These are phyloP conservation scores for Gadopsis marmoratus DNA, from an alignment of 2,797 vertebrate genomes.

Conservation along the genomic window DNA sequence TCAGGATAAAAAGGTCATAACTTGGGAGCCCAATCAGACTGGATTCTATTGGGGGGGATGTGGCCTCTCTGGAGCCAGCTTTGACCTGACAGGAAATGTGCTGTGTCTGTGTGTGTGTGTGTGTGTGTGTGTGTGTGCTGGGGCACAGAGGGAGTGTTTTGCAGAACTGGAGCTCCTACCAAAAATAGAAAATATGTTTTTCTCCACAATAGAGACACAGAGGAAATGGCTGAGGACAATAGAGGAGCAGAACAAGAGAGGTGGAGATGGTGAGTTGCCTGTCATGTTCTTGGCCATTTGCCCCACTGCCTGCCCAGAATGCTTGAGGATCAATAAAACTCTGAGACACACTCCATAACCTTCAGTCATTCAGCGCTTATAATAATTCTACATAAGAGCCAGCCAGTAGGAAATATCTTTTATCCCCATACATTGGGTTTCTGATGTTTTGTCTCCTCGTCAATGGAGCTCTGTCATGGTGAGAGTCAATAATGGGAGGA, in stretches of 20 bases:
- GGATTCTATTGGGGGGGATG: constrained; percentile 44
- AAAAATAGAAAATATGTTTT: constrained; percentile 62
- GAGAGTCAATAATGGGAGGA: constrained; percentile 71
- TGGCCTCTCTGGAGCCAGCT: constrained; percentile 46
- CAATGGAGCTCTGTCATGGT: constrained; percentile 73
- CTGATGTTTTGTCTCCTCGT: constrained; percentile 70
- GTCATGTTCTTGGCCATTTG: constrained; percentile 76
- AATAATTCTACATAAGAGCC: constrained; percentile 60
- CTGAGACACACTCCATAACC: constrained; percentile 66
- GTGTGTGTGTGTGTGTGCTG: constrained; percentile 6
- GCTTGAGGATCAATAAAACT: constrained; percentile 73
- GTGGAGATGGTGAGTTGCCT: constrained; percentile 61
- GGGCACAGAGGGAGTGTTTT: constrained; percentile 28
- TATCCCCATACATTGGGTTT: constrained; percentile 64
- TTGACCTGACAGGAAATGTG: constrained; percentile 66
- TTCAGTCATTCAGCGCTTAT: constrained; percentile 61
- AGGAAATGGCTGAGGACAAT: constrained; percentile 62
- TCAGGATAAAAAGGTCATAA: constrained; percentile 54
- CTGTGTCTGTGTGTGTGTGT: constrained; percentile 10
- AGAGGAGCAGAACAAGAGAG: constrained; percentile 63
- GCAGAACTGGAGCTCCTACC: constrained; percentile 67
- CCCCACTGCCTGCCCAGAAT: constrained; percentile 59
- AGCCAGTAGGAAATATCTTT: constrained; percentile 63
- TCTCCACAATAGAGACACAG: constrained; percentile 50
- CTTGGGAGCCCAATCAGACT: constrained; percentile 47